phyloP scores from a whole-genome alignment of 2,888 invertebrate species.

The Agelastica alni region DNA sequence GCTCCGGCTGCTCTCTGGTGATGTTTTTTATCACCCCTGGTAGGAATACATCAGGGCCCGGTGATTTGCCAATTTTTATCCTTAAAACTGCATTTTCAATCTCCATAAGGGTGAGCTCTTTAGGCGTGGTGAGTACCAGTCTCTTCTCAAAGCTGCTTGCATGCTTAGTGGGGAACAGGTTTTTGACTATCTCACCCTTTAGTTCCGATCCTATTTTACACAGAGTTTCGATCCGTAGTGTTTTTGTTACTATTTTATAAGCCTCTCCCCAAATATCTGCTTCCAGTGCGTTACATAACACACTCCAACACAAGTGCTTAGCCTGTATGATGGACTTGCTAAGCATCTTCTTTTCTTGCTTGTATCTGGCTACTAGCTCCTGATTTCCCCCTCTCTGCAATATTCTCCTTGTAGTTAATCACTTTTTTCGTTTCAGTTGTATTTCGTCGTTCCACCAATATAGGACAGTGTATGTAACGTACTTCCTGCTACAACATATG shows the following conservation, averaged over 20 bases:
- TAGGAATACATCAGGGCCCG: too few relatives aligned
- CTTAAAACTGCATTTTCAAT: too few relatives aligned
- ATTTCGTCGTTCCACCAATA: neutral
- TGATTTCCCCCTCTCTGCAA: neutral
- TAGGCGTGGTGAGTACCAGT: too few relatives aligned
- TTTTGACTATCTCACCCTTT: too few relatives aligned
- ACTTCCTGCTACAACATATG: neutral
- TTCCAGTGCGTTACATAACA: constrained; percentile 13
- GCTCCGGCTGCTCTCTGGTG: too few relatives aligned
- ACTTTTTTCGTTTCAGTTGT: neutral
- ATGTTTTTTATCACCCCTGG: too few relatives aligned
- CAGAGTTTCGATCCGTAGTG: too few relatives aligned
- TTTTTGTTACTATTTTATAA: constrained; percentile 17
- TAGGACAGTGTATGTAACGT: neutral
- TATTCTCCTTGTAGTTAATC: neutral
- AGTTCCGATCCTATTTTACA: too few relatives aligned
- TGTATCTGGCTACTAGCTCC: neutral
- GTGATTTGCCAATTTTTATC: too few relatives aligned
- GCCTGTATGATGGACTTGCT: neutral
- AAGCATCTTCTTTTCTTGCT: neutral
- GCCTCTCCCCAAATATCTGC: constrained; percentile 20
- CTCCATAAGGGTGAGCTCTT: too few relatives aligned
- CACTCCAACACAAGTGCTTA: constrained; percentile 11
- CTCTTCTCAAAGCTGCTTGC: too few relatives aligned
- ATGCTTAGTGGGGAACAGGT: too few relatives aligned